Evolutionary conservation across 2,797 vertebrate species (phyloP).

Genomic region (Cirrhinus molitorella): DNA sequence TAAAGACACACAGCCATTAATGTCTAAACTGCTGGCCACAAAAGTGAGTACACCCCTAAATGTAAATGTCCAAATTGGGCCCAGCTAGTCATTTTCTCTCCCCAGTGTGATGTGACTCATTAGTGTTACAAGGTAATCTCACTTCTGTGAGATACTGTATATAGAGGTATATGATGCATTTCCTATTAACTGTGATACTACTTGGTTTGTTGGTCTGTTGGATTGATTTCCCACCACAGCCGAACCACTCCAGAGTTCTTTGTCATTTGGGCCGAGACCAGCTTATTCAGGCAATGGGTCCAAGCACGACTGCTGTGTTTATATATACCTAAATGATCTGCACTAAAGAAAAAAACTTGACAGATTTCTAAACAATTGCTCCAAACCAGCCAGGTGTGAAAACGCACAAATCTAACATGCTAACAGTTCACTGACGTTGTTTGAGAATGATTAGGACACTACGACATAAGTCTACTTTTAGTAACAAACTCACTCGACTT

Average conservation of each 20-base stretch:
- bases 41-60: too few relatives aligned
- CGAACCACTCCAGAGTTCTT: not conserved
- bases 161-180: too few relatives aligned
- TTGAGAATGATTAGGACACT: constrained; percentile 13
- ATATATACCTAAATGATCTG: not conserved
- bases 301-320: not conserved
- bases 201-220: not conserved
- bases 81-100: too few relatives aligned
- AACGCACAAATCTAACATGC: not conserved
- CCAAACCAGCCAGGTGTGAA: not conserved
- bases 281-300: not conserved
- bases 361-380: not conserved
- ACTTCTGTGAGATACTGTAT: too few relatives aligned
- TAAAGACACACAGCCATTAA: too few relatives aligned
- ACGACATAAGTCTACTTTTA: not conserved
- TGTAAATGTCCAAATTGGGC: too few relatives aligned
- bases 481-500: not conserved
- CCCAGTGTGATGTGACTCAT: too few relatives aligned
- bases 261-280: not conserved
- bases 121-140: too few relatives aligned
- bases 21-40: too few relatives aligned
- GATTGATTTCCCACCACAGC: not conserved
- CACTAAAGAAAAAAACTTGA: not conserved
- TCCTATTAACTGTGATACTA: not conserved
- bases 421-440: not conserved